Conservation (phyloP, 1,140 invertebrate species). For the Brachionus rotundiformis region DNA sequence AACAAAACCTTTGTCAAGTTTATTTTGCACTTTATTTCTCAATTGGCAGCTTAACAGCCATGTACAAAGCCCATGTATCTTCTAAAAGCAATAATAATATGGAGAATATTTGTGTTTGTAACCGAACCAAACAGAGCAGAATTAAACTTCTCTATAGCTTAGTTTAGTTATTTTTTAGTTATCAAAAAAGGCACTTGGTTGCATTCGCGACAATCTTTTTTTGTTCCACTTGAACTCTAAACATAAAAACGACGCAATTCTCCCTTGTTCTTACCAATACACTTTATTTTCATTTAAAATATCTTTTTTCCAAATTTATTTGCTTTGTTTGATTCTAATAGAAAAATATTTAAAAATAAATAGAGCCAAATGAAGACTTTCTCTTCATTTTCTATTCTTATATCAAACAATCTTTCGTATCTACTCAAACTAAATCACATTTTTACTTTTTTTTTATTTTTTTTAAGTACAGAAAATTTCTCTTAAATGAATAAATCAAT, state of each 20-base stretch:
- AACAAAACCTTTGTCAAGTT: not conserved
- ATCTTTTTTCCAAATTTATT: not conserved
- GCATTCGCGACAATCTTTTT: not conserved
- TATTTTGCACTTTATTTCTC: not conserved
- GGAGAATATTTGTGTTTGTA: conserved; percentile 11
- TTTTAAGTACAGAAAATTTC: not conserved
- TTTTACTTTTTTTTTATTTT: not conserved
- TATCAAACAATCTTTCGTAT: conserved; percentile 1
- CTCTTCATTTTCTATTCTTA: not conserved
- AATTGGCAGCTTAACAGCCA: not conserved
- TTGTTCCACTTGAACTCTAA: not conserved
- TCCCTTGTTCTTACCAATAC: not conserved
- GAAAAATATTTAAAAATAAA: too few relatives aligned
- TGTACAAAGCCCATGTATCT: not conserved
- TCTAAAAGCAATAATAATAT: conserved; percentile 17
- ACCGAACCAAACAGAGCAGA: not conserved
- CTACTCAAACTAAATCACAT: conserved; percentile 13
- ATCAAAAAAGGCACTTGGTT: not conserved
- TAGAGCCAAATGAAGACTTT: not conserved
- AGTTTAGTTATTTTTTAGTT: not conserved
- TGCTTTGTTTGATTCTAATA: not conserved
- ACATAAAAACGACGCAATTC: not conserved
- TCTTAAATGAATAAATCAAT: conserved; percentile 25
- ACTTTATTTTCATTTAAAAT: not conserved
- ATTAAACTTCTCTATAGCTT: conserved; percentile 14